These are phyloP conservation scores for Taurulus bubalis DNA, from an alignment of 2,113 vertebrate species.

Conservation along the genomic window DNA sequence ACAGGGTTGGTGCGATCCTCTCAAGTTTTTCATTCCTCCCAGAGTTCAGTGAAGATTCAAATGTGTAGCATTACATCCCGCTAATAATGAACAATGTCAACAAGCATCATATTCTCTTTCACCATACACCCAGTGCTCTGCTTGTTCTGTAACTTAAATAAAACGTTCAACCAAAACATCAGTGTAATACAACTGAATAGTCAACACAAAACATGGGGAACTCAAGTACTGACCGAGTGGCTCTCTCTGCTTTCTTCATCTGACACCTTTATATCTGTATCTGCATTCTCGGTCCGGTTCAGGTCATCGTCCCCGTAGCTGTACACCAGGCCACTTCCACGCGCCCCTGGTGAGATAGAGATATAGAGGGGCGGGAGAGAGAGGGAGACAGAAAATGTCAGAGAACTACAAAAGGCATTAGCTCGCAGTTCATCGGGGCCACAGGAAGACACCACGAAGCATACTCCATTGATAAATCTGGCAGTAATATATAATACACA, in stretches of 20 bases:
- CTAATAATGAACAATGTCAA: conserved; percentile 6
- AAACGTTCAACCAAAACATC: not conserved
- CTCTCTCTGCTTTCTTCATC: conserved; percentile 94
- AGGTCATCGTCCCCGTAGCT: conserved; percentile 91
- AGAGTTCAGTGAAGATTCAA: not conserved
- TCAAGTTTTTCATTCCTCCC: not conserved
- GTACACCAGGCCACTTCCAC: conserved; percentile 87
- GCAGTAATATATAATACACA: not conserved
- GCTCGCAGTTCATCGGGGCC: not conserved
- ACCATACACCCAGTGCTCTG: not conserved
- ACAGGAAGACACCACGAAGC: not conserved
- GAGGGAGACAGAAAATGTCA: not conserved
- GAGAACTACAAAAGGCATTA: not conserved
- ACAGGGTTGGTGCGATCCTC: not conserved
- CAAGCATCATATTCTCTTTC: not conserved
- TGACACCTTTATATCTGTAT: conserved; percentile 85
- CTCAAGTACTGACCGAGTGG: conserved; percentile 88
- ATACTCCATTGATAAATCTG: not conserved
- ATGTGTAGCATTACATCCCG: not conserved
- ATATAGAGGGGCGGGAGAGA: not conserved
- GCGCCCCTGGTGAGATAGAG: conserved; percentile 76
- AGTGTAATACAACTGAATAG: not conserved
- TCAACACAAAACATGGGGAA: not conserved
- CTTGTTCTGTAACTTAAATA: not conserved
- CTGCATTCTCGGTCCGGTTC: conserved; percentile 81